A percentile compares a stretch with the other conserved stretches of the same genome.
phyloP scores from a whole-genome alignment of 1,140 invertebrate species.

The Copidosoma floridanum region DNA sequence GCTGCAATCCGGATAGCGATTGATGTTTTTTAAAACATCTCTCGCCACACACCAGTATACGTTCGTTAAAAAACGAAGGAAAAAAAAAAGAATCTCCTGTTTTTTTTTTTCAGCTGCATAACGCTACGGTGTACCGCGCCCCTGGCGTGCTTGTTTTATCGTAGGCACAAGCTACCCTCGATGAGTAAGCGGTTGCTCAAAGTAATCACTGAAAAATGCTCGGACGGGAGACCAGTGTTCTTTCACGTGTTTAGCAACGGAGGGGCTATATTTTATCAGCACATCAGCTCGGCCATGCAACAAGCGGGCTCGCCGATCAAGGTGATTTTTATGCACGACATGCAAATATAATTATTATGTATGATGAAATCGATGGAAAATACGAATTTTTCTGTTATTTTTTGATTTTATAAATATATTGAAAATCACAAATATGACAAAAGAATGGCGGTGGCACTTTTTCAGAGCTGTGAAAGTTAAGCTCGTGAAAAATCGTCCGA shows the following conservation, averaged over 20 bases:
- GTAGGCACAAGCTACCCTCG: constrained; percentile 60
- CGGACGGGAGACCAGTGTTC: constrained; percentile 71
- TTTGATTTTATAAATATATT: too few species aligned
- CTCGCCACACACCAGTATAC: background rate
- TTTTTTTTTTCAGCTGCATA: constrained; percentile 61
- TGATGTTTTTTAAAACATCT: background rate
- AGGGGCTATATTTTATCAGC: constrained; percentile 69
- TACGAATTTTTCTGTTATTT: too few species aligned
- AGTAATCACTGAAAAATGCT: constrained; percentile 65
- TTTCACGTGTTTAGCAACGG: constrained; percentile 82
- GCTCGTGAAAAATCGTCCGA: too few species aligned
- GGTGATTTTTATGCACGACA: constrained; percentile 38
- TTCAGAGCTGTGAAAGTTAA: too few species aligned
- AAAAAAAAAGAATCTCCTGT: too few species aligned
- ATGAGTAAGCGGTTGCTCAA: constrained; percentile 69
- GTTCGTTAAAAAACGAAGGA: too few species aligned
- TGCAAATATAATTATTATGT: too few species aligned
- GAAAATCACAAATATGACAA: too few species aligned
- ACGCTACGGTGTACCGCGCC: constrained; percentile 73
- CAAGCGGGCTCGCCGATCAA: constrained; percentile 53
- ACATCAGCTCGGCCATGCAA: constrained; percentile 62
- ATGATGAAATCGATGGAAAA: too few species aligned
- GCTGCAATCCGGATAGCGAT: too few species aligned
- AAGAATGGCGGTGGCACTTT: too few species aligned
- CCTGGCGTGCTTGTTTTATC: constrained; percentile 66